phyloP scores from a whole-genome alignment of 2,888 invertebrate genomes.

The Drosophila suboccidentalis region DNA sequence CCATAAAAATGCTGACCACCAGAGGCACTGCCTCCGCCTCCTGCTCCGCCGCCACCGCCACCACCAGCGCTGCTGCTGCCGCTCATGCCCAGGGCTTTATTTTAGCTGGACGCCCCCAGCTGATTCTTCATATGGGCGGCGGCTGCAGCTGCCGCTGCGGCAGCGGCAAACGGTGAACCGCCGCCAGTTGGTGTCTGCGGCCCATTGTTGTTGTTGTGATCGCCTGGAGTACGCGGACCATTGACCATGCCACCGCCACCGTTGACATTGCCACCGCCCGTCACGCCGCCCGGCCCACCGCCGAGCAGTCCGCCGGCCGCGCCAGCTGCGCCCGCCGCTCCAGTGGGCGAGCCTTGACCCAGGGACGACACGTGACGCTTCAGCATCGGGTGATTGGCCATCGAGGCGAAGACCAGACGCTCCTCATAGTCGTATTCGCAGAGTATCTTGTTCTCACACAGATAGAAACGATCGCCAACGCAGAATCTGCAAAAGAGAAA shows the following conservation, averaged over 20 bases:
- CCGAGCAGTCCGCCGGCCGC: constrained; percentile 64
- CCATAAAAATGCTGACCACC: constrained; percentile 67
- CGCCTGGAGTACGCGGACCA: constrained; percentile 84
- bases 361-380: constrained; percentile 85
- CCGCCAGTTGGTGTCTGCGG: constrained; percentile 83
- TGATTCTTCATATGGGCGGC: constrained; percentile 85
- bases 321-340: constrained; percentile 71
- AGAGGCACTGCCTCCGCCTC: constrained; percentile 34
- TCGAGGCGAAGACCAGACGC: constrained; percentile 96
- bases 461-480: constrained; percentile 98
- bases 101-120: constrained; percentile 85
- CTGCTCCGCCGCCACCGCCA: constrained; percentile 14
- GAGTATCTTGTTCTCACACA: constrained; percentile 98
- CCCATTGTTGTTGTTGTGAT: constrained; percentile 84
- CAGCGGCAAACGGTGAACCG: constrained; percentile 82
- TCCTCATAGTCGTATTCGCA: constrained; percentile 99
- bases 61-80: constrained; percentile 54
- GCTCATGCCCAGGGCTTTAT: constrained; percentile 83
- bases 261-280: constrained; percentile 51
- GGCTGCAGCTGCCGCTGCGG: constrained; percentile 80
- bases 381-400: constrained; percentile 93
- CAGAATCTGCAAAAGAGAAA: constrained; percentile 91
- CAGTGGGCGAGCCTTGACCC: constrained; percentile 84
- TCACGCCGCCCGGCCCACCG: constrained; percentile 68
- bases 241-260: constrained; percentile 67